These are phyloP conservation scores for Tenebrio molitor DNA, from an alignment of 1,140 invertebrate species.

Conservation along the genomic window DNA sequence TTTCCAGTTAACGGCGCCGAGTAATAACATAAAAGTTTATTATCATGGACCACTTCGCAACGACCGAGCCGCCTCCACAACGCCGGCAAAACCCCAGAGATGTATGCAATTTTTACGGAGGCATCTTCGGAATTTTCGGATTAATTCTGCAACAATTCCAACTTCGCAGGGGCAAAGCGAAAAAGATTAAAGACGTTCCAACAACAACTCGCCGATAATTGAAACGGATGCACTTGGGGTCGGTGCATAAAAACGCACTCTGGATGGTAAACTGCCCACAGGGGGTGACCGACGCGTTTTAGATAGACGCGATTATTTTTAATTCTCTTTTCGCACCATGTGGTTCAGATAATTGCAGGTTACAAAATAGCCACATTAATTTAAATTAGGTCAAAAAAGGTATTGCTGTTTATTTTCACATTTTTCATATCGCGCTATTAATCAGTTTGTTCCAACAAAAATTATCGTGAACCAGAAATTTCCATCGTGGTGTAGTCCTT, in stretches of 20 bases:
- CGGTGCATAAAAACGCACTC: background rate
- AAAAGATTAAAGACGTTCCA: background rate
- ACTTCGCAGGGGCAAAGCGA: background rate
- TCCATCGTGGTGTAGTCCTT: too few species aligned
- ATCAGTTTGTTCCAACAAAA: too few species aligned
- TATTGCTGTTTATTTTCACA: too few species aligned
- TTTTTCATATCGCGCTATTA: too few species aligned
- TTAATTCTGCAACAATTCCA: background rate
- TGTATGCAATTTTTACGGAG: background rate
- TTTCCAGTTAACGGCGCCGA: constrained; percentile 1
- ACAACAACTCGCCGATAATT: background rate
- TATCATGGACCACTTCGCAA: constrained; percentile 11
- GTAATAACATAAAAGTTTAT: constrained; percentile 39
- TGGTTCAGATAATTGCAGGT: too few species aligned
- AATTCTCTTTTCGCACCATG: too few species aligned
- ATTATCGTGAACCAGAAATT: too few species aligned
- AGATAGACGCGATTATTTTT: too few species aligned
- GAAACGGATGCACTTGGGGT: background rate
- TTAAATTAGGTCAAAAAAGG: too few species aligned
- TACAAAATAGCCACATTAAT: too few species aligned
- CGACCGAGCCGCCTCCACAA: background rate
- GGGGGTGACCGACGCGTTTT: too few species aligned
- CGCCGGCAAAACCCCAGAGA: background rate
- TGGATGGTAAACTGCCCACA: too few species aligned
- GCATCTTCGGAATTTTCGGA: background rate